Percentiles rank a stretch among this genome's conserved stretches.
These are phyloP conservation scores for Pachyrhynchus sulphureomaculatus DNA, from an alignment of 1,140 invertebrate species.

Conservation along the genomic window DNA sequence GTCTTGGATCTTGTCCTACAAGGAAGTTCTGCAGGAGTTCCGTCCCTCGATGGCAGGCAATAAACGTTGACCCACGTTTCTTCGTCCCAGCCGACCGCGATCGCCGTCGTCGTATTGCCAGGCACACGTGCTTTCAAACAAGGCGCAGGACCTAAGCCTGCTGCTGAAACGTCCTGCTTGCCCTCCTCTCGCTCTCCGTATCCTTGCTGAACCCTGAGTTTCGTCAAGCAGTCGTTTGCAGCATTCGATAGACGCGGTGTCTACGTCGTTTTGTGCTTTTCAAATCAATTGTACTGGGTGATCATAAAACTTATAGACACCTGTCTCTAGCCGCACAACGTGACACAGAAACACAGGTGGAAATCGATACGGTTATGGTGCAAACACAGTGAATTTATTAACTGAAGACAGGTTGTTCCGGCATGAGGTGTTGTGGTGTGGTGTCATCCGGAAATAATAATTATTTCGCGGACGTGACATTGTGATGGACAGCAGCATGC, in stretches of 20 bases:
- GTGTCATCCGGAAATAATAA: too few species aligned
- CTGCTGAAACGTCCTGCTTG: constrained; percentile 3
- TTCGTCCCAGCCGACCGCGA: neutral
- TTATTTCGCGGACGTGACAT: neutral
- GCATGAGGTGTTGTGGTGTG: too few species aligned
- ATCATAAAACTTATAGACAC: too few species aligned
- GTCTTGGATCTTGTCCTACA: neutral
- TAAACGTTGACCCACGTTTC: constrained; percentile 7
- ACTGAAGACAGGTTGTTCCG: too few species aligned
- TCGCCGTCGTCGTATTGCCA: neutral
- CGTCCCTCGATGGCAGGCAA: neutral
- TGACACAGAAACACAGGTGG: too few species aligned
- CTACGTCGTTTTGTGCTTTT: too few species aligned
- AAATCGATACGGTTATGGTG: too few species aligned
- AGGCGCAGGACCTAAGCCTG: constrained; percentile 21
- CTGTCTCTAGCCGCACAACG: too few species aligned
- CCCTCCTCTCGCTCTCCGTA: neutral
- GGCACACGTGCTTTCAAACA: constrained; percentile 10
- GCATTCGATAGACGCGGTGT: too few species aligned
- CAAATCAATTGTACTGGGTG: too few species aligned
- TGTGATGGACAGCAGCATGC: neutral
- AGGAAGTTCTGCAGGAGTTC: constrained; percentile 4
- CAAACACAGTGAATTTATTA: too few species aligned
- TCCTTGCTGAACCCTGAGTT: too few species aligned
- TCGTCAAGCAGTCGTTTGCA: neutral